Conservation (phyloP, 2,888 invertebrate species). For the Tolmerus cingulatus region DNA sequence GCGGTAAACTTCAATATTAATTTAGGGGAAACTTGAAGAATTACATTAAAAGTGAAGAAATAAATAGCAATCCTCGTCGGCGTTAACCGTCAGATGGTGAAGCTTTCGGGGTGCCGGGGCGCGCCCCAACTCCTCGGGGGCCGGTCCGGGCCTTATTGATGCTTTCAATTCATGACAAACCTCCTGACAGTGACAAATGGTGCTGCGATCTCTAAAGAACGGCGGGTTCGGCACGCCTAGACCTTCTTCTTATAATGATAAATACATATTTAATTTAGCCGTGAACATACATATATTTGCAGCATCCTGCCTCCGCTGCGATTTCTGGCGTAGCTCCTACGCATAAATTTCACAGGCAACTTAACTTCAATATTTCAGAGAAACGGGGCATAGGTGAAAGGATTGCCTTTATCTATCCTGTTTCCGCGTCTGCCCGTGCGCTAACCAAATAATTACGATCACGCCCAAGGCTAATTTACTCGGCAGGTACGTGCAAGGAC, state of each 20-base stretch:
- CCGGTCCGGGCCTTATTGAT: not conserved
- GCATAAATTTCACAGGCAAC: conserved; percentile 4
- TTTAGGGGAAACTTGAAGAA: conserved; percentile 28
- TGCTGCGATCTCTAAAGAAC: conserved; percentile 13
- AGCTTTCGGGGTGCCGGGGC: not conserved
- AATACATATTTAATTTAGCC: conserved; percentile 34
- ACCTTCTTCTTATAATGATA: conserved; percentile 24
- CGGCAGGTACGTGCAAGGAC: not conserved
- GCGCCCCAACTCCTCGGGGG: not conserved
- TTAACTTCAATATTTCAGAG: conserved; percentile 12
- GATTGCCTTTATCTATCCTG: not conserved
- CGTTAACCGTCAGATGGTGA: conserved; percentile 21
- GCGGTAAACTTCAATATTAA: conserved; percentile 18
- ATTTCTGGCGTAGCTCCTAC: not conserved
- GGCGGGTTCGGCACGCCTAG: not conserved
- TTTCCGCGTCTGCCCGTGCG: not conserved
- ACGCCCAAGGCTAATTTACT: not conserved
- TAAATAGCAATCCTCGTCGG: conserved; percentile 20
- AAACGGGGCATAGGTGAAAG: conserved; percentile 7
- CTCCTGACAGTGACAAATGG: conserved; percentile 33
- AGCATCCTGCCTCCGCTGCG: not conserved
- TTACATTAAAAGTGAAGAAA: conserved; percentile 33
- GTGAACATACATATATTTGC: conserved; percentile 21
- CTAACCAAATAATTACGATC: conserved; percentile 2
- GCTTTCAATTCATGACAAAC: conserved; percentile 33